Base-by-base conservation (phyloP, 2,797 vertebrate genomes). In the Salarias fasciatus region DNA sequence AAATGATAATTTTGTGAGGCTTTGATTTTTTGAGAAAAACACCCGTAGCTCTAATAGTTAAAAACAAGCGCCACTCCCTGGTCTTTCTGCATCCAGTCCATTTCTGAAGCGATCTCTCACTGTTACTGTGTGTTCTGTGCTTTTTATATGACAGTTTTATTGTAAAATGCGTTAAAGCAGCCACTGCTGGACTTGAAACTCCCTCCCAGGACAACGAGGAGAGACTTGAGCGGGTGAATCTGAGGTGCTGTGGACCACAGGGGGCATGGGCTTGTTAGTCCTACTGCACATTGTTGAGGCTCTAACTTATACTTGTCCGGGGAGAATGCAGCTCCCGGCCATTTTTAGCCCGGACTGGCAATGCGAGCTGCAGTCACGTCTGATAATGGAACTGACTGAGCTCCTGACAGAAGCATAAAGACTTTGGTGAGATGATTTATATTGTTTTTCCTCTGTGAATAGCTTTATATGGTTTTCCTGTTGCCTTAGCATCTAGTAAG, bases 301-400 rank as follows among this genome's bases (percentile, higher is more conserved):
- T 73, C 83, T 56, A 81, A 84, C 72, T 67, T 78, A 86, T 66
- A 77, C 62, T 81, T 67, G 86, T 82, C 72, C 51, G 2, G 60
- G 68, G 82, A 91, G 86, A 88, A 89, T 89, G 78, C 76, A 72
- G 80, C 85, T 70, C 81, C 72, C 43, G 3, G 83, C 82, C 88
- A 90, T 89, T 90, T 88, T 88, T 89, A 91, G 88, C 69, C 67
- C 0, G 59, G 66, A 77, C 80, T 78, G 82, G 74, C 81, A 76
- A 74, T 37, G 75, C 4, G 74, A 72, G 77, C 77, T 67, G 82
- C 45, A 49, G 80, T 68, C 31, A 5, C 14, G 42, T 79, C 85
- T 84, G 89, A 91, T 91, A 88, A 86, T 82, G 80, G 80, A 79
- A 73, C 53, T 1, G 42, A 58, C 67, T 31, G 68, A 65, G 70